Conservation (phyloP, 2,113 vertebrate species). For the Globicephala melas region DNA sequence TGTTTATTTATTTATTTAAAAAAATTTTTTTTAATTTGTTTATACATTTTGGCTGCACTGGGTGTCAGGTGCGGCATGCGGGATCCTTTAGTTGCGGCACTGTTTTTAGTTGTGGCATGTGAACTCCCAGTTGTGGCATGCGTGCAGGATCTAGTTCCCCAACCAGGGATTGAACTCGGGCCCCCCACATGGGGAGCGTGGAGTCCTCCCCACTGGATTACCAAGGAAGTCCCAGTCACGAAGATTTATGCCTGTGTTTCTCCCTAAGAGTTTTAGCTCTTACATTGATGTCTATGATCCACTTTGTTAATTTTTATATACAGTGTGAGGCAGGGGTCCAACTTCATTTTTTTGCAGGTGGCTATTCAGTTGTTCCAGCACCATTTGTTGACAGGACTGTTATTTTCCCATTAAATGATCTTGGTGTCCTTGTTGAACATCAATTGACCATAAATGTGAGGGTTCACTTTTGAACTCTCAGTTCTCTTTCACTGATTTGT, state of each 20-base stretch:
- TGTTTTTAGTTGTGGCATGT: too few species aligned
- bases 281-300: not conserved
- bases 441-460: not conserved
- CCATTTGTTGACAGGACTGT: not conserved
- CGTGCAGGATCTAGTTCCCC: too few species aligned
- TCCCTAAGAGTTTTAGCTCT: not conserved
- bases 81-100: too few species aligned
- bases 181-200: too few species aligned
- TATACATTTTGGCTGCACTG: too few species aligned
- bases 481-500: not conserved
- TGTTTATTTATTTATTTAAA: too few species aligned
- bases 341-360: not conserved
- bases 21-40: too few species aligned
- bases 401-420: not conserved
- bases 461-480: not conserved
- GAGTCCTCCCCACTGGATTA: too few species aligned
- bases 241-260: not conserved
- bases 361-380: not conserved
- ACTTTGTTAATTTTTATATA: not conserved
- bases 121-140: too few species aligned
- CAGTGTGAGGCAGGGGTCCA: not conserved
- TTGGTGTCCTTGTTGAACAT: not conserved
- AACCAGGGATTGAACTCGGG: too few species aligned
- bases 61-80: too few species aligned
- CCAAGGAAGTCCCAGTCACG: too few species aligned